A percentile compares a stretch with the other conserved stretches of the same genome.
These are phyloP conservation scores for Urocitellus parryii DNA, from an alignment of 2,113 vertebrate genomes.

Conservation along the genomic window DNA sequence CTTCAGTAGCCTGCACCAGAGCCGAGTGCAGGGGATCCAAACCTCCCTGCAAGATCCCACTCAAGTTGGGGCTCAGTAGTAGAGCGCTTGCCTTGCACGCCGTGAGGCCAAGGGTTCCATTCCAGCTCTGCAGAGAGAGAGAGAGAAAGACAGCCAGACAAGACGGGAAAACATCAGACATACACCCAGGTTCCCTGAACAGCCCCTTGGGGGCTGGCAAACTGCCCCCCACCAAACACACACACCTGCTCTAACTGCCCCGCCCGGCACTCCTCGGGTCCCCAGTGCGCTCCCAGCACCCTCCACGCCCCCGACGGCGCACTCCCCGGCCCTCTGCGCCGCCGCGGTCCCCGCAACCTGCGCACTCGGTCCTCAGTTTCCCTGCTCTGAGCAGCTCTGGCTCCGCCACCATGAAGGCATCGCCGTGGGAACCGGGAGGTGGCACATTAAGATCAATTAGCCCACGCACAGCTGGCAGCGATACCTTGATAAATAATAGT, in stretches of 20 bases:
- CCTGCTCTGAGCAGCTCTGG: accelerated
- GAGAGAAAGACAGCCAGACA: no score
- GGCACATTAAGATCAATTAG: slow-evolving; percentile 84
- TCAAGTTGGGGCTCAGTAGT: not conserved
- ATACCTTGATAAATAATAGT: slow-evolving; percentile 83
- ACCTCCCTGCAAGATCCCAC: not conserved
- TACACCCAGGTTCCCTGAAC: not conserved
- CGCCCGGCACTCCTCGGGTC: accelerated
- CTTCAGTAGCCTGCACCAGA: not conserved
- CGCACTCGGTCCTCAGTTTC: not conserved
- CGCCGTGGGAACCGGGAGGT: slow-evolving; percentile 70
- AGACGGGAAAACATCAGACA: no score
- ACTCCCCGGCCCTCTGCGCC: accelerated
- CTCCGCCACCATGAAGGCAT: not conserved
- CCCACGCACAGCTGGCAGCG: slow-evolving; percentile 73
- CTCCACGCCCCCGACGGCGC: not conserved
- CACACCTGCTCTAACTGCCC: no score
- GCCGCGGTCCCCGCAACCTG: accelerated
- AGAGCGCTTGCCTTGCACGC: no score
- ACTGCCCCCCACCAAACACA: accelerated
- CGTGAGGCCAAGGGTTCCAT: no score
- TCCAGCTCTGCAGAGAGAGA: no score
- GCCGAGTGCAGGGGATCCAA: accelerated
- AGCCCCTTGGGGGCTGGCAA: not conserved
- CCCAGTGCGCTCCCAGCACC: not conserved